These are phyloP conservation scores for Enteromius radiatus DNA, from an alignment of 2,797 vertebrate species.

Conservation along the genomic window DNA sequence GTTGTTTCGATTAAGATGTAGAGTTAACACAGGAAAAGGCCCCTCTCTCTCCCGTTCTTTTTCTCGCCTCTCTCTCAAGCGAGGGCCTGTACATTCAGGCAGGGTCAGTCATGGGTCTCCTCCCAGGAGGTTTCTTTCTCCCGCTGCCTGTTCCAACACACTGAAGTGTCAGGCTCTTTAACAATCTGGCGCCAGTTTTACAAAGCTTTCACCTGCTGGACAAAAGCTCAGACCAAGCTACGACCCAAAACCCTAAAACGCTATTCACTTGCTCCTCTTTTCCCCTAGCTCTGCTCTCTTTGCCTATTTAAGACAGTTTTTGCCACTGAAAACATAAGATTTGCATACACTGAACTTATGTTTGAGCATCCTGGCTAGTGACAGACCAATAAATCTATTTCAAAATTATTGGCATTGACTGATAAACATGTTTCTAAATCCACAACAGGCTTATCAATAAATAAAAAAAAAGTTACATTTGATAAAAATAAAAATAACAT, in stretches of 20 bases:
- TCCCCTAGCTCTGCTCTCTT: constrained; percentile 36
- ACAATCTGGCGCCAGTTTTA: constrained; percentile 85
- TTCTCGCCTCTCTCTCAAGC: constrained; percentile 59
- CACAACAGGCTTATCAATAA: not conserved
- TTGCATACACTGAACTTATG: constrained; percentile 25
- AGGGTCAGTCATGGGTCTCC: constrained; percentile 82
- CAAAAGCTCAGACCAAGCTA: constrained; percentile 85
- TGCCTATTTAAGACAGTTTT: constrained; percentile 35
- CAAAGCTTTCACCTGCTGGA: constrained; percentile 84
- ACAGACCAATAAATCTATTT: not conserved
- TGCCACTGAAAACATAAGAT: constrained; percentile 45
- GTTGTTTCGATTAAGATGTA: constrained; percentile 84
- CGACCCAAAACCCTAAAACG: constrained; percentile 75
- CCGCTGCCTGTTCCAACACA: constrained; percentile 79
- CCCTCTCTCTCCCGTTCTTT: constrained; percentile 60
- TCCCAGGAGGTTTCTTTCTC: constrained; percentile 81
- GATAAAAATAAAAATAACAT: not conserved
- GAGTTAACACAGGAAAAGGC: constrained; percentile 80
- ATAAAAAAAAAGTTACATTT: not conserved
- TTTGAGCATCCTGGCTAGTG: not conserved
- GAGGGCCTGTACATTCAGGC: constrained; percentile 78
- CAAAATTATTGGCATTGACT: not conserved
- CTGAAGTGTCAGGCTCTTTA: constrained; percentile 83
- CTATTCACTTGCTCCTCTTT: constrained; percentile 69
- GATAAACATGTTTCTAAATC: not conserved